A percentile compares a stretch with the other conserved stretches of the same genome.
phyloP scores from a whole-genome alignment of 2,888 invertebrate species.

The Aphrophora alni region DNA sequence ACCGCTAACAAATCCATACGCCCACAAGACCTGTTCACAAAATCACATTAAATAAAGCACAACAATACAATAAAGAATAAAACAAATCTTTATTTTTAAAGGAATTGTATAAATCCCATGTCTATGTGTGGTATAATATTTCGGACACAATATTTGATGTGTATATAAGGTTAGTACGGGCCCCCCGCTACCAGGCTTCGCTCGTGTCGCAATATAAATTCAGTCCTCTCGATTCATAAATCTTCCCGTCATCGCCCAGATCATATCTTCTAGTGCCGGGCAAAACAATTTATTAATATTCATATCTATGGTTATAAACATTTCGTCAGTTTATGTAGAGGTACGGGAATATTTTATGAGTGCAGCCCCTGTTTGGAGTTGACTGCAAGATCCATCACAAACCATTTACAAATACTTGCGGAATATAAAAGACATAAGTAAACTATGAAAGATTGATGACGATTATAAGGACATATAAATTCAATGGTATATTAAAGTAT shows the following conservation, averaged over 20 bases:
- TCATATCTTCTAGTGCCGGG: not conserved
- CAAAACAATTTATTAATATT: conserved; percentile 36
- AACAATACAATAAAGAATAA: not conserved
- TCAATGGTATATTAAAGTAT: too few relatives aligned
- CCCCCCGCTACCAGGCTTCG: conserved; percentile 7
- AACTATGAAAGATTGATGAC: too few relatives aligned
- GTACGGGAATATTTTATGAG: not conserved
- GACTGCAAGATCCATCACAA: not conserved
- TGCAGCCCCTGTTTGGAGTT: not conserved
- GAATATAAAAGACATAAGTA: too few relatives aligned
- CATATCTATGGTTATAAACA: conserved; percentile 33
- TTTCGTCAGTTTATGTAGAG: conserved; percentile 28
- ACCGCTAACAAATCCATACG: not conserved
- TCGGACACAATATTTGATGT: conserved; percentile 7
- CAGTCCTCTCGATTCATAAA: conserved; percentile 16
- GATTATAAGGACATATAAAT: too few relatives aligned
- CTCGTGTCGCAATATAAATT: conserved; percentile 27
- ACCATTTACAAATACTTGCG: not conserved
- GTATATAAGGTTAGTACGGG: conserved; percentile 3
- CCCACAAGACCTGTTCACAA: not conserved
- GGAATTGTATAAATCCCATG: not conserved
- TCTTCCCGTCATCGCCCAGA: conserved; percentile 24
- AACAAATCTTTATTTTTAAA: not conserved
- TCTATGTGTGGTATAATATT: conserved; percentile 6
- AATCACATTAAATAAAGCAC: not conserved